These are phyloP conservation scores for Zoanthus solanderi DNA, from an alignment of 92 coral and sea anemone species.

Conservation along the genomic window DNA sequence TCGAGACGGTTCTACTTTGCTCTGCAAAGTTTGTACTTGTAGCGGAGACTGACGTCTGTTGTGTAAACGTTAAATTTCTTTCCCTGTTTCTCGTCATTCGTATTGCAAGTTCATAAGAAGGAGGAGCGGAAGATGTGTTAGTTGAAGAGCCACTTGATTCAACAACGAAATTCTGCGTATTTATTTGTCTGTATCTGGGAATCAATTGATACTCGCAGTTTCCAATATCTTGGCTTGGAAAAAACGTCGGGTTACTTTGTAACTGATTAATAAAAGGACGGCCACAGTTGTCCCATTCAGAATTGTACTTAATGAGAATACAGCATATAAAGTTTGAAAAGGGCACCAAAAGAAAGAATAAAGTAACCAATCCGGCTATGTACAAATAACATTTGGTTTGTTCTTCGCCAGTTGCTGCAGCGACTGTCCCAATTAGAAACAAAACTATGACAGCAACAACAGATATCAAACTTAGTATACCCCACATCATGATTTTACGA, in stretches of 20 bases:
- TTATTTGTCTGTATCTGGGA: not conserved
- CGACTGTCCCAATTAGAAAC: not conserved
- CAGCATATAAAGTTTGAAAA: not conserved
- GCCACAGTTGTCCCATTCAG: not conserved
- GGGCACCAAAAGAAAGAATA: not conserved
- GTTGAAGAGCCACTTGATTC: not conserved
- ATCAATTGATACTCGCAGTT: not conserved
- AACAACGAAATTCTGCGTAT: not conserved
- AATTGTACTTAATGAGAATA: not conserved
- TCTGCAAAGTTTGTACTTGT: not conserved
- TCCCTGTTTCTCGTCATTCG: not conserved
- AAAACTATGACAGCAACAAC: not conserved
- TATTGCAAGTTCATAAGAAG: not conserved
- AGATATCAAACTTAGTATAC: not conserved
- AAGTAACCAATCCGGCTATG: not conserved
- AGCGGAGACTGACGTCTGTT: not conserved
- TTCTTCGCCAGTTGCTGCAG: not conserved
- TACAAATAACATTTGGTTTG: not conserved
- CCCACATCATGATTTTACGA: not conserved
- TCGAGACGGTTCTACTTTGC: not conserved
- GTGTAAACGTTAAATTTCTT: not conserved
- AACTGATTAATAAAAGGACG: not conserved
- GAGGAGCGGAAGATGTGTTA: not conserved
- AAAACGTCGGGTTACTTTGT: not conserved
- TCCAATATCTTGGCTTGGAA: not conserved